phyloP scores from a whole-genome alignment of 2,888 invertebrate genomes.

The Pammene fasciana region DNA sequence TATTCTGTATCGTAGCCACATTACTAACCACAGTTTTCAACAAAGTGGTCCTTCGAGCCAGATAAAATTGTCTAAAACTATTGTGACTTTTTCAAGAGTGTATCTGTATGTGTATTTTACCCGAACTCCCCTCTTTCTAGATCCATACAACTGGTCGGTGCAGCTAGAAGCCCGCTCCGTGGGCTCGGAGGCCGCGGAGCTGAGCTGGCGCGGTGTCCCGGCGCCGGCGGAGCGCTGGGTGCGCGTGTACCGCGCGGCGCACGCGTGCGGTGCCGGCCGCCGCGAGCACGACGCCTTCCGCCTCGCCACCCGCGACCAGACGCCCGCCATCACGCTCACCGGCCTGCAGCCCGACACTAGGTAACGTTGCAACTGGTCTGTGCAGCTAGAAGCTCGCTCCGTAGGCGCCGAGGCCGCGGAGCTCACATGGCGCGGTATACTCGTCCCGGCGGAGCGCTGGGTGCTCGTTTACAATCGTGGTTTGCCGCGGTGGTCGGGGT shows the following conservation, averaged over 20 bases:
- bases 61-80: no score
- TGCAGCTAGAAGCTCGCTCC: background rate
- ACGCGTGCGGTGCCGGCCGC: conserved; percentile 69
- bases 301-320: conserved; percentile 69
- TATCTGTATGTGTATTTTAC: no score
- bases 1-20: no score
- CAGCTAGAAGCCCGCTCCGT: conserved; percentile 89
- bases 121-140: conserved; percentile 58
- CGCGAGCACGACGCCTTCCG: conserved; percentile 72
- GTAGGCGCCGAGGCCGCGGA: no score
- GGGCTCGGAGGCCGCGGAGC: conserved; percentile 89
- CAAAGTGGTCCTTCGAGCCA: no score
- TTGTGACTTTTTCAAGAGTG: no score
- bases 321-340: conserved; percentile 63
- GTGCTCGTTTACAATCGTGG: no score
- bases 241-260: conserved; percentile 92
- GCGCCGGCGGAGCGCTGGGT: conserved; percentile 95
- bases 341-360: conserved; percentile 85
- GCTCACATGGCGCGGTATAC: no score
- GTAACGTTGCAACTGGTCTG: conserved; percentile 49
- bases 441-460: no score
- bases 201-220: conserved; percentile 93
- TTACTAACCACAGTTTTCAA: no score
- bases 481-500: no score
- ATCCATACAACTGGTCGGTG: conserved; percentile 93